Percentiles rank a stretch among this genome's conserved stretches.
phyloP scores from a whole-genome alignment of 2,888 invertebrate genomes.

The Chromoteleia sp. region DNA sequence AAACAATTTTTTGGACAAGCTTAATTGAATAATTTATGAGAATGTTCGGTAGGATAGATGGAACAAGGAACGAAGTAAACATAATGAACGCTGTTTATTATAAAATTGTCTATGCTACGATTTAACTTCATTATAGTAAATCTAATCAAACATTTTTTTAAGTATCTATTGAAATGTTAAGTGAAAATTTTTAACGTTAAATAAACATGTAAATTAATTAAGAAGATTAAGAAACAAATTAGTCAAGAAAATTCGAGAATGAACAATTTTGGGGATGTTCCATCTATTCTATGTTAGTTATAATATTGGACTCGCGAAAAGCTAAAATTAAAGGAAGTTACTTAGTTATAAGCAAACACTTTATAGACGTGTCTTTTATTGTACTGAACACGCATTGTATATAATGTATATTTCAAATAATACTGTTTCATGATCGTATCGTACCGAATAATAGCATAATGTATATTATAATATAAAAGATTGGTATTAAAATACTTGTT shows the following conservation, averaged over 20 bases:
- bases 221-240: too few species aligned
- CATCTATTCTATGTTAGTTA: conserved; percentile 26
- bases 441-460: conserved; percentile 35
- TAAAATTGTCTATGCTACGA: not conserved
- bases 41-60: conserved; percentile 27
- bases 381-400: conserved; percentile 60
- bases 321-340: conserved; percentile 38
- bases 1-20: conserved; percentile 69
- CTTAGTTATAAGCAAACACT: conserved; percentile 60
- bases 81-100: conserved; percentile 1
- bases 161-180: not conserved
- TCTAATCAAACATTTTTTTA: not conserved
- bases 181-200: too few species aligned
- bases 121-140: not conserved
- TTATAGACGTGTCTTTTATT: conserved; percentile 59
- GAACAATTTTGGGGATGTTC: not conserved
- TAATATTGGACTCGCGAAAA: conserved; percentile 31
- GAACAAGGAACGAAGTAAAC: conserved; percentile 1
- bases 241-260: not conserved
- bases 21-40: conserved; percentile 29
- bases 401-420: conserved; percentile 72
- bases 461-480: conserved; percentile 23
- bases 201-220: too few species aligned
- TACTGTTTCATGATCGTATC: conserved; percentile 36
- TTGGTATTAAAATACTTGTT: conserved; percentile 4